Evolutionary conservation across 2,797 vertebrate genomes (phyloP), one percentile per base, ranked within the genome.

Genomic region (Gallinago stenura): DNA sequence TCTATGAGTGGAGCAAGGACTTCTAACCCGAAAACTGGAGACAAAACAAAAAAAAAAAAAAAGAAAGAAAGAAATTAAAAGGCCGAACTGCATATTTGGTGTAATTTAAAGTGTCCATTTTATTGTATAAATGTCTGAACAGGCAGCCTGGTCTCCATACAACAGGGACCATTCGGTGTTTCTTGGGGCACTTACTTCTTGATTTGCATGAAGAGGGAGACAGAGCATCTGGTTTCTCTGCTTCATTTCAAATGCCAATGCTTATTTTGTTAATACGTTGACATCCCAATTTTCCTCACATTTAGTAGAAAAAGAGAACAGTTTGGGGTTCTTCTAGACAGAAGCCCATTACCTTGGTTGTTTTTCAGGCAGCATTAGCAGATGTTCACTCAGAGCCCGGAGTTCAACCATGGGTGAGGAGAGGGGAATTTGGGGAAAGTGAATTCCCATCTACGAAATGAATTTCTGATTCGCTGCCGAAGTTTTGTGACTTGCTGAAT

Each of bases 201-300:
- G 50, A 73, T 89, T 87, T 92, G 45, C 68, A 65, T 75, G 26
- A 79, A 78, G 71, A 83, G 18, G 20, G 51, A 91, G 78, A 80
- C 30, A 75, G 75, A 92, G 75, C 78, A 81, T 81, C 89, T 93
- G 90, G 41, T 83, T 95, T 54, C 81, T 84, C 80, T 83, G 83
- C 81, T 76, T 93, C 75, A 25, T 94, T 93, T 92, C 28, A 85
- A 83, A 92, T 73, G 69, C 48, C 68, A 83, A 2, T 69, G 81
- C 50, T 94, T 92, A 71, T 75, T 93, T 84, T 90, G 37, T 60
- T 90, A 73, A 89, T 89, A 56, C 33, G 37, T 73, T 95, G 87
- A 83, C 33, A 57, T 85, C 87, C 53, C 18, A 53, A 5, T 87
- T 95, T 83, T 93, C 71, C 72, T 87, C 48, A 80, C 15, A 61